Base-by-base conservation (phyloP, 2,888 invertebrate genomes). In the Catocala nupta region DNA sequence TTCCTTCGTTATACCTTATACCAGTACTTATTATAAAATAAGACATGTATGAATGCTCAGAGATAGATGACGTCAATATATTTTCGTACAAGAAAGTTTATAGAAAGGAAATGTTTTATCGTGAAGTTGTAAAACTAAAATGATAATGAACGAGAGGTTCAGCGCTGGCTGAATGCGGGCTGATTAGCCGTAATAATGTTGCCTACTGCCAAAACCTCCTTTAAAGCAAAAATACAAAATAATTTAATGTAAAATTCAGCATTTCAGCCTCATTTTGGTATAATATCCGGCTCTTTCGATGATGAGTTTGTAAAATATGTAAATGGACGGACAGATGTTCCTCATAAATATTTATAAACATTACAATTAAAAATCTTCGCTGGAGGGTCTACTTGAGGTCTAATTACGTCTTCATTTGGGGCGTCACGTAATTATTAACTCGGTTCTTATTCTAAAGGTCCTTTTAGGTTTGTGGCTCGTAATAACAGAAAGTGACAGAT, bases 331-430 rank as follows among this genome's bases (percentile, higher is more conserved):
- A 58, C 65, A 59, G 58, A 76, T 72, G 70, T 63, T 55, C 65
- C 56, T 75, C 67, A 76, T 73, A 59, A 70, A 75, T 75, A 75
- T 75, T 73, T 64, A 75, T 73, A 60, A 73, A 63, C 51, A 64
- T 70, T 49, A 70, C 70, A 70, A 73, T 75, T 75, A 75, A 68
- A 75, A 68, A 59, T 67, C 60, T 58, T n/a, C 42, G 16, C 48
- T 59, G 50, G 50, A 59, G 53, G 42, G 62, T 43, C 50, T 60
- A 55, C 55, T 67, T 48, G 6, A 48, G 16, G 9, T 56, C 49
- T 62, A 54, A 72, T 62, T 75, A 69, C 49, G 59, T 51, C 52
- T 12, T 51, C 33, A 52, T 42, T 36, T 64, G 36, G 36, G 36
- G n/a, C 11, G 11, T 8, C 34, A 2, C 12, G 45, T 34, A 33